phyloP scores from a whole-genome alignment of 2,888 invertebrate species.

The Antitype chi region DNA sequence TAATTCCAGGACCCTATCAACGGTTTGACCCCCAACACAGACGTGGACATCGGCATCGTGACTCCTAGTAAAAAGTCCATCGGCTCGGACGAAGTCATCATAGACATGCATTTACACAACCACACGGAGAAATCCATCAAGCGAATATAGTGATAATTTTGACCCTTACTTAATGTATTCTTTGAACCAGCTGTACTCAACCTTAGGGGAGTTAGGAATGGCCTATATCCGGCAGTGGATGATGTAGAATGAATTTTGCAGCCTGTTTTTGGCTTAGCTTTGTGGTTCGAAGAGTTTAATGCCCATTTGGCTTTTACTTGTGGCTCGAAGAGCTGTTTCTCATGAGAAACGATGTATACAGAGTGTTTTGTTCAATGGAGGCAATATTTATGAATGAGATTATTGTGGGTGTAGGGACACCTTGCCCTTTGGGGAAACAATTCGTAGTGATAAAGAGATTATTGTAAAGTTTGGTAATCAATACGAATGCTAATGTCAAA shows the following conservation, averaged over 20 bases:
- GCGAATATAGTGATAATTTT: constrained; percentile 74
- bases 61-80: constrained; percentile 88
- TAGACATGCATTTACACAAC: constrained; percentile 90
- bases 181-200: constrained; percentile 40
- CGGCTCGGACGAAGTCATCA: constrained; percentile 90
- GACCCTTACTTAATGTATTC: constrained; percentile 5
- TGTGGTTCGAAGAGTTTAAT: not conserved
- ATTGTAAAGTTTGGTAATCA: not conserved
- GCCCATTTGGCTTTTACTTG: not conserved
- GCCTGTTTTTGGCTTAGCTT: not conserved
- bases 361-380: not conserved
- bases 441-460: not conserved
- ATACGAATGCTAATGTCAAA: not conserved
- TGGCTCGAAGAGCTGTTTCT: not conserved
- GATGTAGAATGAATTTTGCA: not conserved
- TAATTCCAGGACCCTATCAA: constrained; percentile 77
- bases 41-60: constrained; percentile 79
- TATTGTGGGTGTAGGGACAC: not conserved
- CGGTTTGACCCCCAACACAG: constrained; percentile 89
- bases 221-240: not conserved
- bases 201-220: not conserved
- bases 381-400: not conserved
- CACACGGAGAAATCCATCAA: constrained; percentile 69
- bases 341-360: not conserved
- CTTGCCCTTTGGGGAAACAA: not conserved